Base-by-base conservation (phyloP, 2,888 invertebrate species). In the Muscina levida region DNA sequence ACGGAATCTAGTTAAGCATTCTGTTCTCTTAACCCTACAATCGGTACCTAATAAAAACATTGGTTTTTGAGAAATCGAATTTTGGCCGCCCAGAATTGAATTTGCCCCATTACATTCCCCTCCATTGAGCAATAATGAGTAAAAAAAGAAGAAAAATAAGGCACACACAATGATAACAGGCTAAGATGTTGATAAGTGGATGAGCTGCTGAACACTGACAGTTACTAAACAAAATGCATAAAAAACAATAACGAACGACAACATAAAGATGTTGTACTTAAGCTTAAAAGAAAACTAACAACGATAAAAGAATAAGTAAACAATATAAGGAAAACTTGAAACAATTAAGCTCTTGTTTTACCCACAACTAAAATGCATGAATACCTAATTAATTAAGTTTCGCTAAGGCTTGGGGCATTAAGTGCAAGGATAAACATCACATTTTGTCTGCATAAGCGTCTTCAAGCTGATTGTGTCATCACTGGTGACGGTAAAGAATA, bases 271-370 rank as follows among this genome's bases (percentile, higher is more conserved):
- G 22, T 44, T 72, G 10, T 56, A 31, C 17, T 56, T 4, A 22
- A 22, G 51, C 19, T 13, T 11, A 15, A 67, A 68, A 62, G 19
- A 75, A 70, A 56, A 17, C 42, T 67, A 26, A 37, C 10, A 39
- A 17, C 15, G 6, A 15, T 37, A 11, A 59, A 44, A 17, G 31
- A 2, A 31, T 8, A 37, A 24, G 44, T 57, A 24, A 44, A 59
- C 31, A 39, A 15, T 24, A 44, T 22, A 24, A 13, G 24, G 46
- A 66, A 10, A 17, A 71, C 44, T 71, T 71, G 44, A 59, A 79
- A 68, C 77, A 79, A 79, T 79, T 79, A 79, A 82, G 72, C 77
- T 73, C 68, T 65, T 66, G 76, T 74, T 75, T n/a, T n/a, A 67
- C 51, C 59, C 31, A 65, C 46, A 72, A 42, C 42, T 66, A 67